A percentile compares a stretch with the other conserved stretches of the same genome.
Conservation (phyloP, 2,888 invertebrate species). For the Lamellibrachia columna region DNA sequence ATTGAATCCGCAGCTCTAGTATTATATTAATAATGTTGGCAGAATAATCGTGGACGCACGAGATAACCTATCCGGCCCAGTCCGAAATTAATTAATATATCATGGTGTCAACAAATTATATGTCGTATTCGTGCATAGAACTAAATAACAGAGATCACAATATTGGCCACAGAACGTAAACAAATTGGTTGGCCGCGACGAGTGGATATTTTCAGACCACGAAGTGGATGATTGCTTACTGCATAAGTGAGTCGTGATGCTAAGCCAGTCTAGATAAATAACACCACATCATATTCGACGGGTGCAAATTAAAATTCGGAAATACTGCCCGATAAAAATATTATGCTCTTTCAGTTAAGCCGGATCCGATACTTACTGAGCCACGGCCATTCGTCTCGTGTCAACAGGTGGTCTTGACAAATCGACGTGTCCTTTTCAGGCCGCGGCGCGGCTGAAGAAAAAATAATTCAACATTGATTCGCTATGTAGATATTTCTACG, state of each 20-base stretch:
- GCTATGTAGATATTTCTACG: not conserved
- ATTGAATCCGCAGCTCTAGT: too few relatives aligned
- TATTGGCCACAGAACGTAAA: not conserved
- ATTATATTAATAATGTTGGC: not conserved
- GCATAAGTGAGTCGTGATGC: not conserved
- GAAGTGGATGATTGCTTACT: not conserved
- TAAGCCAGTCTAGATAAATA: not conserved
- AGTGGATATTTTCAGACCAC: not conserved
- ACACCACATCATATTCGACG: not conserved
- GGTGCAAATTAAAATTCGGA: not conserved
- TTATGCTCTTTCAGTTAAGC: not conserved
- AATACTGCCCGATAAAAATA: too few relatives aligned
- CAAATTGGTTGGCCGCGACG: not conserved
- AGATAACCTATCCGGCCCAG: not conserved
- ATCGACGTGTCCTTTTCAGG: not conserved
- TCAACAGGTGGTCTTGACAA: not conserved
- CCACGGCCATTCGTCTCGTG: not conserved
- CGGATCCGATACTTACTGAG: not conserved
- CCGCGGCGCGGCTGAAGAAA: not conserved
- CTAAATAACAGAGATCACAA: not conserved
- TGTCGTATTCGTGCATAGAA: not conserved
- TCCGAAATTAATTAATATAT: not conserved
- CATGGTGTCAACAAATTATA: not conserved
- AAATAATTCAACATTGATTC: not conserved
- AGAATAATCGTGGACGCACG: not conserved